These are phyloP conservation scores for Zaprionus bogoriensis DNA, from an alignment of 2,888 invertebrate genomes.

Conservation along the genomic window DNA sequence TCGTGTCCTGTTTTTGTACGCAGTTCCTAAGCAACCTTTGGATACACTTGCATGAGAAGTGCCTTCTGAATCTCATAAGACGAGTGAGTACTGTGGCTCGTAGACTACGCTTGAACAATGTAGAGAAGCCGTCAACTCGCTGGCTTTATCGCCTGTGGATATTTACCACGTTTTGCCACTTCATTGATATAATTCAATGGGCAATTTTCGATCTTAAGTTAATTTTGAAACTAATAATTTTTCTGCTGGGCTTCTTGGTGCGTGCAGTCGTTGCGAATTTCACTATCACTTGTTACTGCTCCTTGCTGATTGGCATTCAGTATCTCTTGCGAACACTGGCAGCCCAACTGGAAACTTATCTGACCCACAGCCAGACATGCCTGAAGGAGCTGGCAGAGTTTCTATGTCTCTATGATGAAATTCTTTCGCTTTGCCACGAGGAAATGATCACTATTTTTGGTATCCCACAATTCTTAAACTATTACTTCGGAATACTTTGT, in stretches of 20 bases:
- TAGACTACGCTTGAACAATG: neutral
- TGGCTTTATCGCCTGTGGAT: slow-evolving; percentile 39
- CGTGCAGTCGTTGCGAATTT: slow-evolving; percentile 44
- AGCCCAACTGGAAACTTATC: neutral
- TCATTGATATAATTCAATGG: slow-evolving; percentile 1
- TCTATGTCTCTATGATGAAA: slow-evolving; percentile 34
- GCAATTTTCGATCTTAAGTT: neutral
- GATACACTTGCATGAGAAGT: slow-evolving; percentile 43
- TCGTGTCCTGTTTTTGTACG: slow-evolving; percentile 15
- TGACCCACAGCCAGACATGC: neutral
- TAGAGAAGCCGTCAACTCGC: neutral
- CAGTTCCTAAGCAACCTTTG: slow-evolving; percentile 46
- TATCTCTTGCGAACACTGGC: slow-evolving; percentile 28
- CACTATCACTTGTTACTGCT: slow-evolving; percentile 41
- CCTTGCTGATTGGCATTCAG: slow-evolving; percentile 25
- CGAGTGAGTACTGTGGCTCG: slow-evolving; percentile 6
- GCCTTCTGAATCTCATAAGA: slow-evolving; percentile 26
- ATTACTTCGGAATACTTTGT: slow-evolving; percentile 34
- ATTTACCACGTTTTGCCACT: slow-evolving; percentile 7
- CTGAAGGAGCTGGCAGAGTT: slow-evolving; percentile 5
- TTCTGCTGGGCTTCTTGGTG: slow-evolving; percentile 21
- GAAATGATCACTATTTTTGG: slow-evolving; percentile 39
- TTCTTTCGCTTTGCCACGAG: slow-evolving; percentile 35
- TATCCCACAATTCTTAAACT: slow-evolving; percentile 28
- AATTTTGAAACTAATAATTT: neutral